These are phyloP conservation scores for Drosophila subobscura DNA, from an alignment of 1,140 invertebrate species.

Conservation along the genomic window DNA sequence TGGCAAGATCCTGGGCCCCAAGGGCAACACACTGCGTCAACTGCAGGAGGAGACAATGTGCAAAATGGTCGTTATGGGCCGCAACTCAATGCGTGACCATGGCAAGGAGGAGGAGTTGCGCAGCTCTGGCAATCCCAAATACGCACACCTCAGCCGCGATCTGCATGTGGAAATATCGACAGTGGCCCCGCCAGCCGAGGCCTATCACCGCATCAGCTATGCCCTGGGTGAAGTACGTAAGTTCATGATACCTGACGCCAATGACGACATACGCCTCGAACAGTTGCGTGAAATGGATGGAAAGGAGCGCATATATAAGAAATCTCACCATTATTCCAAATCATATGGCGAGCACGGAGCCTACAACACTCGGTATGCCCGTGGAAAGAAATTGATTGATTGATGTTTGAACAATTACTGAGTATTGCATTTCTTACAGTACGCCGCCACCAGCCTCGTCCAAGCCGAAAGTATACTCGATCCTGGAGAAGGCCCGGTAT, in stretches of 20 bases:
- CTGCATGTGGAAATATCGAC: slow-evolving; percentile 97
- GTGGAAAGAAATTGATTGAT: no score
- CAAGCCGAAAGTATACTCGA: slow-evolving; percentile 91
- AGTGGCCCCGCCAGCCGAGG: slow-evolving; percentile 94
- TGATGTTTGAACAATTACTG: background rate
- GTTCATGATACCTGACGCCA: slow-evolving; percentile 89
- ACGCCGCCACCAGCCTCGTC: slow-evolving; percentile 84
- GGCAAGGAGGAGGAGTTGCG: slow-evolving; percentile 95
- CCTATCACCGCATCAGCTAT: slow-evolving; percentile 94
- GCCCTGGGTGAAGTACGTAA: slow-evolving; percentile 91
- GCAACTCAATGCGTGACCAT: slow-evolving; percentile 97
- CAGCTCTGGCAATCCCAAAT: slow-evolving; percentile 94
- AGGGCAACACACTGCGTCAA: slow-evolving; percentile 95
- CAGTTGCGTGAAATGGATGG: slow-evolving; percentile 89
- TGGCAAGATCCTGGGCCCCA: slow-evolving; percentile 96
- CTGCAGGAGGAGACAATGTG: slow-evolving; percentile 97
- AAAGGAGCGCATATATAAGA: slow-evolving; percentile 78
- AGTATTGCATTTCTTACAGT: slow-evolving; percentile 31
- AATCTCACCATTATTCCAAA: slow-evolving; percentile 79
- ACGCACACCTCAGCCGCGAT: slow-evolving; percentile 95
- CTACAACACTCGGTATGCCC: slow-evolving; percentile 67
- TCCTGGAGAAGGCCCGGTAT: slow-evolving; percentile 90
- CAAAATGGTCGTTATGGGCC: slow-evolving; percentile 97
- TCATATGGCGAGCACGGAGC: slow-evolving; percentile 74
- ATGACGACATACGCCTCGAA: slow-evolving; percentile 91